Evolutionary conservation across 2,888 invertebrate species (phyloP).

Genomic region (Blastobasis adustella): DNA sequence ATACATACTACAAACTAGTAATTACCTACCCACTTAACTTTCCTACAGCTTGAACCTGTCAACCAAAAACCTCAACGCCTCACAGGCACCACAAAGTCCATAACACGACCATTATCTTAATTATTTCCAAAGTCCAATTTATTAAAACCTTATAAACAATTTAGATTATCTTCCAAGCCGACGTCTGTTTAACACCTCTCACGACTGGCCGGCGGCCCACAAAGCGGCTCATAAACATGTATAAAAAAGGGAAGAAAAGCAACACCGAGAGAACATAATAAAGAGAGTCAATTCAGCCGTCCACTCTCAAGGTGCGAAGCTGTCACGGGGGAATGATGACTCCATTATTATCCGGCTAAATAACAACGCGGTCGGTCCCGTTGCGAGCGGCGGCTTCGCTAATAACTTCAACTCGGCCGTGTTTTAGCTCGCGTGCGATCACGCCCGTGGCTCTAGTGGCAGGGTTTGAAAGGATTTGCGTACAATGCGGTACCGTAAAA

Average conservation of each 20-base stretch:
- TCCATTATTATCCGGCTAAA: constrained; percentile 69
- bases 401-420: constrained; percentile 40
- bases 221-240: constrained; percentile 56
- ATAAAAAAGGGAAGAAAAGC: constrained; percentile 40
- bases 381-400: constrained; percentile 44
- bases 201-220: constrained; percentile 36
- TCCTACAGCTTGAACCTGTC: neutral
- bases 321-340: constrained; percentile 69
- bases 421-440: constrained; percentile 19
- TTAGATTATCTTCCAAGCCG: constrained; percentile 50
- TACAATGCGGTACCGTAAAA: too few relatives aligned
- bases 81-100: constrained; percentile 8
- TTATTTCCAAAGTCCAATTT: constrained; percentile 50
- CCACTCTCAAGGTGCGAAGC: constrained; percentile 68
- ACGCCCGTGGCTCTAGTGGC: too few relatives aligned
- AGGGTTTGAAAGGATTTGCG: too few relatives aligned
- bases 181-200: constrained; percentile 57
- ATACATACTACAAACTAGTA: too few relatives aligned
- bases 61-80: neutral
- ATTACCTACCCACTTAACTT: too few relatives aligned
- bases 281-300: constrained; percentile 59
- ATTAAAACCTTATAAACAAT: constrained; percentile 41
- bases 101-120: constrained; percentile 36
- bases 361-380: constrained; percentile 48
- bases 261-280: constrained; percentile 41